Conservation (phyloP, 2,113 vertebrate genomes). For the Callionymus lyra region DNA sequence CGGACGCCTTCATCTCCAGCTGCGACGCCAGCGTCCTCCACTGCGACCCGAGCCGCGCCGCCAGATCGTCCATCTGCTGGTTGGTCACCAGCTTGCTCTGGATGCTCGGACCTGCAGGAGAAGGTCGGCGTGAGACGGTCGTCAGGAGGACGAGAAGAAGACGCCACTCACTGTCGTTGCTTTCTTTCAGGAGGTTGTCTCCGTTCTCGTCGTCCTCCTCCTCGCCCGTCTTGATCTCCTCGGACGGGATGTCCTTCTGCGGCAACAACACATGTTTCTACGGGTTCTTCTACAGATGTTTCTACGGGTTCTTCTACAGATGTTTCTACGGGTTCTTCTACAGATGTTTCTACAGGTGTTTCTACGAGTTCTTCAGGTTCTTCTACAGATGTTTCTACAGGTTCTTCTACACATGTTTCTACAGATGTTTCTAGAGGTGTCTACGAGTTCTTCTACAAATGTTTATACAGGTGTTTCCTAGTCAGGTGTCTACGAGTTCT, state of each 20-base stretch:
- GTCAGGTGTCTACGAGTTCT: not conserved
- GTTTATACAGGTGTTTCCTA: too few species aligned
- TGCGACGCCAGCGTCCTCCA: constrained; percentile 84
- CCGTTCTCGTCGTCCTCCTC: constrained; percentile 96
- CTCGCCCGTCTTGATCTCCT: constrained; percentile 98
- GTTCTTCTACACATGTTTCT: too few species aligned
- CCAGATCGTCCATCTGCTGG: constrained; percentile 84
- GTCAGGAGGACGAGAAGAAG: not conserved
- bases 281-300: too few species aligned
- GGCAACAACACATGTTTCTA: not conserved
- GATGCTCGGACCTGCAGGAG: constrained; percentile 77
- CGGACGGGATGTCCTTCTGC: constrained; percentile 86
- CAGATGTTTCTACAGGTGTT: too few species aligned
- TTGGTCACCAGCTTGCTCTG: constrained; percentile 82
- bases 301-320: too few species aligned
- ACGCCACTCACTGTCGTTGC: constrained; percentile 85
- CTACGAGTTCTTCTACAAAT: too few species aligned
- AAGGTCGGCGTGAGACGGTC: not conserved
- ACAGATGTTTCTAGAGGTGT: too few species aligned
- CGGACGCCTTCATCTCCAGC: constrained; percentile 85
- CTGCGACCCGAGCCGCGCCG: constrained; percentile 77
- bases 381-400: too few species aligned
- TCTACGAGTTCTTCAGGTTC: constrained; percentile 60
- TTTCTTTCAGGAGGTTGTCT: constrained; percentile 94
- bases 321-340: too few species aligned